Conservation (phyloP, 2,797 vertebrate genomes). For the Syndactyla subalaris region DNA sequence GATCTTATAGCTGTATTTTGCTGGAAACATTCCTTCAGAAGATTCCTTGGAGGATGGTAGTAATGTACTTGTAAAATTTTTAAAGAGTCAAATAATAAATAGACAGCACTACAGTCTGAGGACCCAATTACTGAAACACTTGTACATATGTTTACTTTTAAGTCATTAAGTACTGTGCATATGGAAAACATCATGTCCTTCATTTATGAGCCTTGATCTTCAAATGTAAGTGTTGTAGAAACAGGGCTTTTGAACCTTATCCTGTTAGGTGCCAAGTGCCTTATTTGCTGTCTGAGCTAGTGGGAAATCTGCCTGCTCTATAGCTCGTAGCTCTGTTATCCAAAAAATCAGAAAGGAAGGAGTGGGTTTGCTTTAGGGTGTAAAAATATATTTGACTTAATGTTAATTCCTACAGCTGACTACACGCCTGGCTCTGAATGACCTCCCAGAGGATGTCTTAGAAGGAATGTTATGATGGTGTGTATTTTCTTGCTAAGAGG, state of each 20-base stretch:
- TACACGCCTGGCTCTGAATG: neutral
- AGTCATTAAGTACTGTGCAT: constrained; percentile 42
- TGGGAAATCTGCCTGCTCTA: neutral
- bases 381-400: constrained; percentile 12
- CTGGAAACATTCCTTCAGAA: neutral
- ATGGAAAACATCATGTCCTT: constrained; percentile 38
- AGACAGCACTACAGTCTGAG: constrained; percentile 29
- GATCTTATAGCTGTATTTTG: neutral
- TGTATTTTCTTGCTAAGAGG: constrained; percentile 5
- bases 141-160: constrained; percentile 55
- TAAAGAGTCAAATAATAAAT: constrained; percentile 17
- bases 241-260: constrained; percentile 12
- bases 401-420: constrained; percentile 7
- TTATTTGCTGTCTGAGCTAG: neutral
- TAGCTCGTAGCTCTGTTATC: neutral
- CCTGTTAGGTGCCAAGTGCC: neutral
- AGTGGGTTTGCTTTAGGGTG: constrained; percentile 1
- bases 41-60: neutral
- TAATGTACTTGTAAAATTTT: constrained; percentile 1
- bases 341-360: neutral
- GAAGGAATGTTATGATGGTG: neutral
- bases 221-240: constrained; percentile 32
- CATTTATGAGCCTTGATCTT: constrained; percentile 57
- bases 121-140: constrained; percentile 45
- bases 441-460: constrained; percentile 24